These are phyloP conservation scores for Lithobates sylvaticus DNA, from an alignment of 2,797 vertebrate species.

Conservation along the genomic window DNA sequence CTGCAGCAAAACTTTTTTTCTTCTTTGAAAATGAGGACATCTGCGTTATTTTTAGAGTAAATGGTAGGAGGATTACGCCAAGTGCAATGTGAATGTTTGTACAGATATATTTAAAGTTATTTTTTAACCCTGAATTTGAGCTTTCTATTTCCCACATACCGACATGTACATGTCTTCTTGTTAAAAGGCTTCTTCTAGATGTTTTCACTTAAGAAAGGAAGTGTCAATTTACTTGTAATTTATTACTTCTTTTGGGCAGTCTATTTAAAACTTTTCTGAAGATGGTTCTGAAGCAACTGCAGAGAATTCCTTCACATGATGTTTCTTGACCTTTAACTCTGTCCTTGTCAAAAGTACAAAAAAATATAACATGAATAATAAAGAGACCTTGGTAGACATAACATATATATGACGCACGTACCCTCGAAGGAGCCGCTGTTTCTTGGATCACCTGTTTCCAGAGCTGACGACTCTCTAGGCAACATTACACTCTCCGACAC, in stretches of 20 bases:
- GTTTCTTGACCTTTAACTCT: background rate
- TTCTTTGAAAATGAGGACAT: slow-evolving; percentile 38
- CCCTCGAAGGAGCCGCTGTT: too few relatives aligned
- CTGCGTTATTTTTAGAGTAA: slow-evolving; percentile 39
- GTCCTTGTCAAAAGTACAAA: background rate
- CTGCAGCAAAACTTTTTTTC: slow-evolving; percentile 18
- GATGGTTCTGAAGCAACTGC: background rate
- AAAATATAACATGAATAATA: background rate
- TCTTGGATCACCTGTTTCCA: too few relatives aligned
- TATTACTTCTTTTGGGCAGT: slow-evolving; percentile 26
- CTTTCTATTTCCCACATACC: slow-evolving; percentile 39
- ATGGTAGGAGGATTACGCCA: slow-evolving; percentile 10
- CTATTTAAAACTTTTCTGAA: slow-evolving; percentile 38
- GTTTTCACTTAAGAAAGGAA: slow-evolving; percentile 10
- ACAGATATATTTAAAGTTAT: slow-evolving; percentile 40
- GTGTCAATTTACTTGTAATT: slow-evolving; percentile 40
- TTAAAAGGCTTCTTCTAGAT: slow-evolving; percentile 15
- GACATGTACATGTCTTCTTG: slow-evolving; percentile 12
- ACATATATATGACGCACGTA: too few relatives aligned
- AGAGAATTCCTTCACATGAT: background rate
- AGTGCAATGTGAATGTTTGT: slow-evolving; percentile 26
- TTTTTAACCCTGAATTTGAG: slow-evolving; percentile 24
- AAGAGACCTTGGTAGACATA: background rate
- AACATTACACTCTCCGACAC: too few relatives aligned
- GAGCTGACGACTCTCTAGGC: too few relatives aligned